phyloP scores from a whole-genome alignment of 2,888 invertebrate genomes.

The Agonum fuliginosum region DNA sequence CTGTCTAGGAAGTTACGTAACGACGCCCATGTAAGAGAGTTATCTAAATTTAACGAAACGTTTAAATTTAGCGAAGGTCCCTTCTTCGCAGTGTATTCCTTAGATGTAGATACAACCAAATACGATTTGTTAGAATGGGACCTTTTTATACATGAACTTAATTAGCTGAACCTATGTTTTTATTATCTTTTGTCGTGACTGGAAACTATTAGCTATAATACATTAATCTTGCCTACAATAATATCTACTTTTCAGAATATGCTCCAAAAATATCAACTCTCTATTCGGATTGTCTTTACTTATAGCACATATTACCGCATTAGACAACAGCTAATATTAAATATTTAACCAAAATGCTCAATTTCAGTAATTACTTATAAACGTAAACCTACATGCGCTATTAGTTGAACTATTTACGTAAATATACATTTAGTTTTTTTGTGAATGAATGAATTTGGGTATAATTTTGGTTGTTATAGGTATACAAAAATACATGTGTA shows the following conservation, averaged over 20 bases:
- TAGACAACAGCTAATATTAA: not conserved
- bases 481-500: no score
- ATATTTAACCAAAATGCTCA: not conserved
- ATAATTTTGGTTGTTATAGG: no score
- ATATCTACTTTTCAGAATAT: constrained; percentile 32
- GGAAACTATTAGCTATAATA: constrained; percentile 16
- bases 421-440: no score
- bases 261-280: not conserved
- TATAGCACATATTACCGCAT: not conserved
- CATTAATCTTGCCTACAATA: constrained; percentile 47
- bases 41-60: constrained; percentile 31
- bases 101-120: constrained; percentile 46
- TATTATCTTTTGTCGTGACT: constrained; percentile 56
- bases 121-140: constrained; percentile 46
- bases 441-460: no score
- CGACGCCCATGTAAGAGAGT: no score
- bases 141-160: constrained; percentile 50
- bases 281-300: not conserved
- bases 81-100: not conserved
- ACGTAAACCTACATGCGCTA: no score
- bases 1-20: no score
- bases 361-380: no score
- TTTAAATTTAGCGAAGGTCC: constrained; percentile 33
- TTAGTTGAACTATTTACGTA: no score
- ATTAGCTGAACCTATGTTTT: constrained; percentile 51